A percentile compares a stretch with the other conserved stretches of the same genome.
Conservation (phyloP, 1,140 invertebrate genomes). For the Antheraea pernyi region DNA sequence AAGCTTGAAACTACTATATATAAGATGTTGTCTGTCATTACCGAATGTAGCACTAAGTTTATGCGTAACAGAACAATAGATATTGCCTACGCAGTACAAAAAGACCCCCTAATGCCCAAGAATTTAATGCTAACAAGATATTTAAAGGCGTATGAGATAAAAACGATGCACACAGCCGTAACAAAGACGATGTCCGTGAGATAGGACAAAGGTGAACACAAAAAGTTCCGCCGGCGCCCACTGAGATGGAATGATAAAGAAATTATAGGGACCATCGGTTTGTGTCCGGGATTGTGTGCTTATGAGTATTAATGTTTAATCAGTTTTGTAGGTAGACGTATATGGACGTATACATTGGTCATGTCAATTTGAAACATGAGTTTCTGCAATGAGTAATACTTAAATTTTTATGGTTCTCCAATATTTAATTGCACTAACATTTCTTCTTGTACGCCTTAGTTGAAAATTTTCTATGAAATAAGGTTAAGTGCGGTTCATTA, state of each 20-base stretch:
- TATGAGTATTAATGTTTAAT: neutral
- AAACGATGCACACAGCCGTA: conserved; percentile 8
- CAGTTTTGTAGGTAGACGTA: neutral
- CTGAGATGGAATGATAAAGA: conserved; percentile 25
- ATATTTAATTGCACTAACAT: too few relatives aligned
- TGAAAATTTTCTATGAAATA: too few relatives aligned
- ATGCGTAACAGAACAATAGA: neutral
- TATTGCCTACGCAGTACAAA: neutral
- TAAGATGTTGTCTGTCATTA: neutral
- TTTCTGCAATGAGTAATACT: neutral
- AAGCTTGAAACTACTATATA: neutral
- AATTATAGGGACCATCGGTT: conserved; percentile 13
- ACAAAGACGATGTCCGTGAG: conserved; percentile 28
- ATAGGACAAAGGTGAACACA: conserved; percentile 20
- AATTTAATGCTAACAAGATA: conserved; percentile 3
- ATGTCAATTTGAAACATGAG: neutral
- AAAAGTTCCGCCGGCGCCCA: conserved; percentile 25
- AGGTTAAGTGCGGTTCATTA: too few relatives aligned
- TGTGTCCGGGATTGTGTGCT: neutral
- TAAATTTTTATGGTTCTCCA: too few relatives aligned
- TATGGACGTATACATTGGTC: neutral
- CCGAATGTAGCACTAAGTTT: neutral
- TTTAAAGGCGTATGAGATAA: conserved; percentile 3
- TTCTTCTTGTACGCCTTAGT: too few relatives aligned
- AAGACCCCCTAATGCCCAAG: neutral